Evolutionary conservation across 2,888 invertebrate species (phyloP).

Genomic region (Agapetus fuscipes): DNA sequence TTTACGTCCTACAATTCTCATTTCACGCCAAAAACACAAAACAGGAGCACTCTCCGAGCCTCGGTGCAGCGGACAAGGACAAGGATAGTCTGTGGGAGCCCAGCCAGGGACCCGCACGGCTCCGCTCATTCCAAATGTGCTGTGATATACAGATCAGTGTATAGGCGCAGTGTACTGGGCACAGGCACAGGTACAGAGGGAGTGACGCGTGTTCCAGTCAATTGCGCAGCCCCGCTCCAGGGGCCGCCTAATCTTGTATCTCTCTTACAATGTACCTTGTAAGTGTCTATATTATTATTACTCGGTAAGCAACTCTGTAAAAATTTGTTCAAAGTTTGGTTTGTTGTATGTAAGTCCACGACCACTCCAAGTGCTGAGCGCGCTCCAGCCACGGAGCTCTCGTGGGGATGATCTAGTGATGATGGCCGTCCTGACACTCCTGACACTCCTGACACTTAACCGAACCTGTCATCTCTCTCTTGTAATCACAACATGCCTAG

Average conservation of each 20-base stretch:
- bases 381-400: no score
- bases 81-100: background rate
- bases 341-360: no score
- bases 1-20: slow-evolving; percentile 22
- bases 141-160: slow-evolving; percentile 64
- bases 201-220: no score
- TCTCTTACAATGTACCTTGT: slow-evolving; percentile 32
- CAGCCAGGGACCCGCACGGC: slow-evolving; percentile 7
- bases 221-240: no score
- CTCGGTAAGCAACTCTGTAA: slow-evolving; percentile 15
- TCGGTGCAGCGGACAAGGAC: slow-evolving; percentile 6
- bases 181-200: no score
- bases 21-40: slow-evolving; percentile 15
- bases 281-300: slow-evolving; percentile 32
- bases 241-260: slow-evolving; percentile 24
- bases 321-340: slow-evolving; percentile 1
- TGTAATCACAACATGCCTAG: no score
- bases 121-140: slow-evolving; percentile 64
- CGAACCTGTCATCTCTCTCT: no score
- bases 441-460: no score
- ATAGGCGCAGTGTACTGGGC: slow-evolving; percentile 62
- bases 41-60: slow-evolving; percentile 6
- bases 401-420: no score
- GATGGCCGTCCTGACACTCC: no score
- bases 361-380: no score